Evolutionary conservation across 2,797 vertebrate species (phyloP), one percentile per base, ranked within the genome.

Genomic region (Sebastes reedi): DNA sequence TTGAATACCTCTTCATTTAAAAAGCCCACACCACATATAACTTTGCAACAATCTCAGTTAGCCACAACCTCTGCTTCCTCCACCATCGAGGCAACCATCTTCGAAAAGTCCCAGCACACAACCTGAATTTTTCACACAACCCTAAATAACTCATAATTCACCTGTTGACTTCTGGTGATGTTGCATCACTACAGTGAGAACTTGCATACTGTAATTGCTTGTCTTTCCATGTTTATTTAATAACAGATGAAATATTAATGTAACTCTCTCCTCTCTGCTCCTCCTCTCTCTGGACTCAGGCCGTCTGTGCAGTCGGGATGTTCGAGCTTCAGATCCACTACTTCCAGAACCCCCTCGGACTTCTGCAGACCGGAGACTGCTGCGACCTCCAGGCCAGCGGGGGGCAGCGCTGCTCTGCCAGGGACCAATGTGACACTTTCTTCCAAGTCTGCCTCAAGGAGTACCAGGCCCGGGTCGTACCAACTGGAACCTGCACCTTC

Each of bases 361-460:
- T 94, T 65, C 92, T 97, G 79, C 94, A 93, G 50, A 94, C 25
- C 0, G 96, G 94, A 22, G 90, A 93, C 42, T 97, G 96, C 94
- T 97, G 96, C 39, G 96, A 96, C 91, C 89, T 87, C 79, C 91
- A 87, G 83, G 69, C 81, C 61, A 87, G 70, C 0, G 89, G 81
- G 39, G 94, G 90, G 30, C 91, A 94, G 54, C 94, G 79, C 55
- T 96, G 96, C 69, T 95, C 96, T 9, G 81, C 89, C 39, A 82
- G 54, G 56, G 94, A 95, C 82, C 95, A 94, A 30, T 97, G 96
- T 75, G 95, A 94, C 82, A 96, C 96, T 13, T 96, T 94, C 77
- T 96, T 97, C 86, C 92, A 88, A 30, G 95, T 92, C 77, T 97
- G 96, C 80, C 95, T 97, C 34, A 97, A 97, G 93, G 96, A 97